Evolutionary conservation across 2,113 vertebrate species (phyloP).

Genomic region (Triplophysa rosa): DNA sequence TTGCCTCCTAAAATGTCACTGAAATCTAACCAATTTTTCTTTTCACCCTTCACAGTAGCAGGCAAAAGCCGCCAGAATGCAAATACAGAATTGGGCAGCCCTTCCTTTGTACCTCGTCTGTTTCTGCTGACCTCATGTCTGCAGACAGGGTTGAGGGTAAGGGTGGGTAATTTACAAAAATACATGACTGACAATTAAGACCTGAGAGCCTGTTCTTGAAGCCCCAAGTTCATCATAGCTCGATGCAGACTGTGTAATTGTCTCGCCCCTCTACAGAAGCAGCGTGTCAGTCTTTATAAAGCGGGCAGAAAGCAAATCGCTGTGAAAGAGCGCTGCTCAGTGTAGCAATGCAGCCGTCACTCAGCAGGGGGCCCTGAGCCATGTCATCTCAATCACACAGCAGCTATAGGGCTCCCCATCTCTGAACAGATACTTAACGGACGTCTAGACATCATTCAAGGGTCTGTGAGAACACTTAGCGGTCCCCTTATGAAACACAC

Average conservation of each 20-base stretch:
- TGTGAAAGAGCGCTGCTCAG: background rate
- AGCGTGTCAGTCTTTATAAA: slow-evolving; percentile 55
- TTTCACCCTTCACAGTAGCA: background rate
- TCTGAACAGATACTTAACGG: background rate
- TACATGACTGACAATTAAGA: slow-evolving; percentile 67
- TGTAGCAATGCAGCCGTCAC: slow-evolving; percentile 36
- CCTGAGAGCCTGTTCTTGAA: slow-evolving; percentile 36
- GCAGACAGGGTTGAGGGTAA: slow-evolving; percentile 27
- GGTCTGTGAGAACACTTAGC: slow-evolving; percentile 6
- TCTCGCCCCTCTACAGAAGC: slow-evolving; percentile 30
- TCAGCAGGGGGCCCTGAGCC: slow-evolving; percentile 27
- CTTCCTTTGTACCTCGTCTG: slow-evolving; percentile 24
- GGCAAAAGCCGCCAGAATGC: slow-evolving; percentile 33
- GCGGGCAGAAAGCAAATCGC: slow-evolving; percentile 1
- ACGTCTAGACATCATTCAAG: slow-evolving; percentile 31
- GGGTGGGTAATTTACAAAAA: slow-evolving; percentile 47
- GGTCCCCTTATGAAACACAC: slow-evolving; percentile 39
- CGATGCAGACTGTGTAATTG: slow-evolving; percentile 55
- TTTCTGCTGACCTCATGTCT: slow-evolving; percentile 47
- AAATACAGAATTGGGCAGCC: slow-evolving; percentile 40
- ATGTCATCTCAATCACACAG: slow-evolving; percentile 11
- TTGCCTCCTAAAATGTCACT: background rate
- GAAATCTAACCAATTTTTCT: background rate
- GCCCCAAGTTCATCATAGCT: slow-evolving; percentile 46
- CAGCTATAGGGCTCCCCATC: background rate